Base-by-base conservation (phyloP, 1,140 invertebrate genomes). In the Cephus cinctus region DNA sequence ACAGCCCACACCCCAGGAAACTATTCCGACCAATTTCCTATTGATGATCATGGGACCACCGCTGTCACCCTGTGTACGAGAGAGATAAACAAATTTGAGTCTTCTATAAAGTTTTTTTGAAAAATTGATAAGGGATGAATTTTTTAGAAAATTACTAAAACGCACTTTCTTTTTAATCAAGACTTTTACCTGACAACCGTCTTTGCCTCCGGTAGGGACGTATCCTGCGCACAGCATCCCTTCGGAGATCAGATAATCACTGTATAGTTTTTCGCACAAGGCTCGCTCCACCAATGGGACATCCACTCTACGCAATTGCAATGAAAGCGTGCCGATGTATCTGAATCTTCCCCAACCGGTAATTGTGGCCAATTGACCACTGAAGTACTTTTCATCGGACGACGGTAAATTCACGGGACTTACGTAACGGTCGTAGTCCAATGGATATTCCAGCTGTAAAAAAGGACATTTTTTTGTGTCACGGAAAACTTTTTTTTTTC, bases 1-100 rank as follows among this genome's bases (percentile, higher is more conserved):
- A 58, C 89, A 92, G 3, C 81, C 81, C 44, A 77, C 79, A 15
- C 88, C 87, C 86, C 86, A 90, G 6, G 86, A 88, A 1, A 84
- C 83, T 6, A 89, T 67, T 4, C 89, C 89, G 39, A 83, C 80
- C 23, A 88, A 67, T 19, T 73, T 69, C 0, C 71, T 76, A 32
- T 71, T 56, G 52, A 73, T 73, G 3, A 79, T 63, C 50, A 86
- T 56, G 2, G 83, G 82, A 4, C 83, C 83, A 1, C 83, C 83
- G 12, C 81, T 83, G 55, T 85, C 83, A 22, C 81, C 54, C 78
- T 69, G 52, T 19, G 50, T 52, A 56, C 21, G 35, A 52, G 35
- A 43, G 43, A 55, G 47, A 49, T 50, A 5, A 30, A 14, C 14
- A 12, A 4, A 8, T 21, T 23, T 9, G 11, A 16, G 30, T 25